These are phyloP conservation scores for Centropyge bicolor DNA, from an alignment of 2,797 vertebrate species.

Conservation along the genomic window DNA sequence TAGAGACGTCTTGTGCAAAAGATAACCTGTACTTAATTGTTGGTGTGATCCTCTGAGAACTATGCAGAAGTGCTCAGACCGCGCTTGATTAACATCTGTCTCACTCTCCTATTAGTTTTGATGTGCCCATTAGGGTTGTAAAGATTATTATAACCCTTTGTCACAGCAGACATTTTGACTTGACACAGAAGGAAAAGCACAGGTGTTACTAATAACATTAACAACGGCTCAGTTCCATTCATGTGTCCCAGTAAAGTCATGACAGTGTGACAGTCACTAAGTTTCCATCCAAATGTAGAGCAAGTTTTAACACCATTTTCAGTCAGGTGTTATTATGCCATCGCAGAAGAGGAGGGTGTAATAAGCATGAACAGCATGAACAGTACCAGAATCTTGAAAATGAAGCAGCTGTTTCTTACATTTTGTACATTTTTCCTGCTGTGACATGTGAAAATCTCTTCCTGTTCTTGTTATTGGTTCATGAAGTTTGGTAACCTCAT, in stretches of 20 bases:
- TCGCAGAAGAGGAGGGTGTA: too few relatives aligned
- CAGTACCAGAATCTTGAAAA: neutral
- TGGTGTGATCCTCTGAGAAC: neutral
- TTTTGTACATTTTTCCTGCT: neutral
- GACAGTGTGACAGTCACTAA: neutral
- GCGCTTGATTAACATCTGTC: slow-evolving; percentile 19
- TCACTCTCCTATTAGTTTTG: slow-evolving; percentile 15
- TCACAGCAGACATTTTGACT: neutral
- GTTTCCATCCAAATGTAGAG: too few relatives aligned
- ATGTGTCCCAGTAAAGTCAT: neutral
- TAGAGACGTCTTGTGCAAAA: neutral
- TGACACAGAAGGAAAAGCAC: neutral
- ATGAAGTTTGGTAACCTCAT: neutral
- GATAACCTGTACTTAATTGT: neutral
- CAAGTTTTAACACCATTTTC: too few relatives aligned
- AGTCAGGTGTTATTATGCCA: too few relatives aligned
- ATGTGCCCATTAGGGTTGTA: slow-evolving; percentile 1
- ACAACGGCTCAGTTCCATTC: neutral
- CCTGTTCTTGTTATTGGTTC: neutral
- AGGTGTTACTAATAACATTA: slow-evolving; percentile 11
- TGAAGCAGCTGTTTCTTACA: neutral
- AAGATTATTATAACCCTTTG: neutral
- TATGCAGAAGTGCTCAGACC: neutral
- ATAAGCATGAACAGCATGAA: neutral
- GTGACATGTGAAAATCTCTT: neutral